These are phyloP conservation scores for Itoplectis maculator DNA, from an alignment of 2,888 invertebrate genomes.

Conservation along the genomic window DNA sequence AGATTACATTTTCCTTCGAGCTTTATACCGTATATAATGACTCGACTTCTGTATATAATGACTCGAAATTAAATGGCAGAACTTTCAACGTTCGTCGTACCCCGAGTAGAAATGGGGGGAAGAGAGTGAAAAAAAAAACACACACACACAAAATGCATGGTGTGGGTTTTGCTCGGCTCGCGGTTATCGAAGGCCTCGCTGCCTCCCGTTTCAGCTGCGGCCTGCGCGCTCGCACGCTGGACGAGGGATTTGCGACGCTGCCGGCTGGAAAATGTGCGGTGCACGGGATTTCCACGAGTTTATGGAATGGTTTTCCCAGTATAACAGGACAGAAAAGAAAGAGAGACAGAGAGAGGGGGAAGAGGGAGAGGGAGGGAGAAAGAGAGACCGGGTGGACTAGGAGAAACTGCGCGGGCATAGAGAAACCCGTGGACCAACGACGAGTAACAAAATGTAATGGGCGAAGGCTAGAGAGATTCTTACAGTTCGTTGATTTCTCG, in stretches of 20 bases:
- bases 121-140: slow-evolving; percentile 10
- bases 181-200: slow-evolving; percentile 44
- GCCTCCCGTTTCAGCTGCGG: slow-evolving; percentile 29
- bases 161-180: not conserved
- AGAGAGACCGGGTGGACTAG: slow-evolving; percentile 13
- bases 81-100: too few species aligned
- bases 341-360: not conserved
- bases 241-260: slow-evolving; percentile 69
- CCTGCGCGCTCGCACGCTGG: slow-evolving; percentile 32
- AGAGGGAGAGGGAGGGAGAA: not conserved
- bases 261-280: slow-evolving; percentile 69
- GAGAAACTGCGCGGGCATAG: slow-evolving; percentile 21
- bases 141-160: not conserved
- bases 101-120: not conserved
- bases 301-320: slow-evolving; percentile 67
- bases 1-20: too few species aligned
- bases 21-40: too few species aligned
- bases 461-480: slow-evolving; percentile 63
- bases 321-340: slow-evolving; percentile 24
- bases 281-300: slow-evolving; percentile 75
- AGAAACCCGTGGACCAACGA: slow-evolving; percentile 28
- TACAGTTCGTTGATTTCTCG: slow-evolving; percentile 70
- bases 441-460: slow-evolving; percentile 69
- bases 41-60: not conserved
- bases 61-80: not conserved